Evolutionary conservation across 2,888 invertebrate genomes (phyloP).

Genomic region (Agrilus biguttatus): DNA sequence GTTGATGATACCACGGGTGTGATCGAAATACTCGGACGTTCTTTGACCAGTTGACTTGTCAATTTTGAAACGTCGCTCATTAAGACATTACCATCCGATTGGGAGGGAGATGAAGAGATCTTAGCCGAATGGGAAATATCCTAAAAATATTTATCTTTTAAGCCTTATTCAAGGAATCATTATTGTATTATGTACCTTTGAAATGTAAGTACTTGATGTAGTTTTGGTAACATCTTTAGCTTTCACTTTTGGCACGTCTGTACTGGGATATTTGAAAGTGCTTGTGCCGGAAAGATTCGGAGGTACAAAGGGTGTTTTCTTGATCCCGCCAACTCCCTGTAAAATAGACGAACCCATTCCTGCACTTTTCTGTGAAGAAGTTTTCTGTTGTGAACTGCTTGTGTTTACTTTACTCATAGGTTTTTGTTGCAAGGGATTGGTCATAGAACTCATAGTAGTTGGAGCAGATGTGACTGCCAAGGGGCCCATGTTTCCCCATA

Average conservation of each 20-base stretch:
- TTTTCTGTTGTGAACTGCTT: neutral
- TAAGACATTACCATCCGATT: too few species aligned
- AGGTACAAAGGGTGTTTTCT: too few species aligned
- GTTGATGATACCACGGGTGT: slow-evolving; percentile 21
- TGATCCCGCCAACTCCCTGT: too few species aligned
- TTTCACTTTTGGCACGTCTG: slow-evolving; percentile 11
- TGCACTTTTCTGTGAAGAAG: neutral
- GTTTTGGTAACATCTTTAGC: slow-evolving; percentile 9
- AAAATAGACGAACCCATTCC: too few species aligned
- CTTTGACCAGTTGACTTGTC: slow-evolving; percentile 20
- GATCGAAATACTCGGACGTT: slow-evolving; percentile 36
- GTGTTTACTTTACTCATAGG: neutral
- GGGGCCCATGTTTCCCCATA: slow-evolving; percentile 12
- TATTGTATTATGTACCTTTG: neutral
- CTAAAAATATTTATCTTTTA: neutral
- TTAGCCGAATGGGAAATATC: slow-evolving; percentile 1
- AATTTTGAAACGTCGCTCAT: neutral
- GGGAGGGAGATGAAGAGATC: neutral
- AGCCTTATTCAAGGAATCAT: neutral
- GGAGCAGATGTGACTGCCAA: neutral
- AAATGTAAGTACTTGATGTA: neutral
- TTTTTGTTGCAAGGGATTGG: neutral
- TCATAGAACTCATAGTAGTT: neutral
- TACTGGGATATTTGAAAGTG: slow-evolving; percentile 10
- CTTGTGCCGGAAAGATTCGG: slow-evolving; percentile 1